A percentile compares a stretch with the other conserved stretches of the same genome.
Evolutionary conservation across 2,113 vertebrate species (phyloP).

Genomic region (Cepphus grylle): DNA sequence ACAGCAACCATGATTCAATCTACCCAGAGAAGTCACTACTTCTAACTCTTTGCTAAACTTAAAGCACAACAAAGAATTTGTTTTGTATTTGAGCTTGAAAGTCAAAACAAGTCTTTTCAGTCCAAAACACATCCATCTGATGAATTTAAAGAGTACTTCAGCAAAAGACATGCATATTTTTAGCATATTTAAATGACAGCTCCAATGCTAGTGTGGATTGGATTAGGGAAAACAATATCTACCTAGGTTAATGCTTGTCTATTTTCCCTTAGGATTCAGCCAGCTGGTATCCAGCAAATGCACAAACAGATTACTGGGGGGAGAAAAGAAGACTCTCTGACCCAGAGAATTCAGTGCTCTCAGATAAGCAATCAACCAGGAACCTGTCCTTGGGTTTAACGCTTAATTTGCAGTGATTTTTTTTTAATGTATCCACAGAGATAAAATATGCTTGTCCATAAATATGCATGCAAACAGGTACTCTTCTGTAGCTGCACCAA

Average conservation of each 20-base stretch:
- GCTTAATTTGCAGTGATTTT: background rate
- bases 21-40: background rate
- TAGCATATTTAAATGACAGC: background rate
- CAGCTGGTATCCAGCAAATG: background rate
- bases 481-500: background rate
- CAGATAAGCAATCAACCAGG: background rate
- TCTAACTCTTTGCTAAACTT: background rate
- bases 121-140: background rate
- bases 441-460: background rate
- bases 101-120: conserved; percentile 5
- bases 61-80: background rate
- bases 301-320: background rate
- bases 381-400: background rate
- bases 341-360: background rate
- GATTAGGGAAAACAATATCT: background rate
- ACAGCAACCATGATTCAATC: background rate
- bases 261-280: background rate
- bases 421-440: background rate
- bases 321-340: background rate
- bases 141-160: background rate
- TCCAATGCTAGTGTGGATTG: background rate
- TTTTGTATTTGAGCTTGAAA: background rate
- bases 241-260: background rate
- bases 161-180: background rate
- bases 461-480: background rate